Evolutionary conservation across 92 coral and sea anemone genomes (phyloP).

Genomic region (Montipora capitata): DNA sequence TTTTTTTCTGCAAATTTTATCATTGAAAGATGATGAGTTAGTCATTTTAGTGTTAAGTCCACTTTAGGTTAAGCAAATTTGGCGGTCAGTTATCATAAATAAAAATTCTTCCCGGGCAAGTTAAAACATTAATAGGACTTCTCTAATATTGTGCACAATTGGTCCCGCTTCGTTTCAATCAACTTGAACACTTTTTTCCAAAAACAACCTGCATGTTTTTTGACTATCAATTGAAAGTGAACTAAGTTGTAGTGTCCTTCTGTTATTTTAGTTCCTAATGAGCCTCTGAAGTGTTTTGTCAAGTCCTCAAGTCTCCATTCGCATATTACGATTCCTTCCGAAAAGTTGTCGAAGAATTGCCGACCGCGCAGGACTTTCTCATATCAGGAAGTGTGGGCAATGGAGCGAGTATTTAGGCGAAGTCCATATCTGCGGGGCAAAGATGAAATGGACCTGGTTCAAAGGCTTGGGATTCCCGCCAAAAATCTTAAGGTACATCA

Average conservation of each 20-base stretch:
- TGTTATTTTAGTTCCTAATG: neutral
- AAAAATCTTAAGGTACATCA: neutral
- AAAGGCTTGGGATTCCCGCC: slow-evolving; percentile 10
- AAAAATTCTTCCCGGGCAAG: no score
- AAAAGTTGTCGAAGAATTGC: neutral
- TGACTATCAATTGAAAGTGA: neutral
- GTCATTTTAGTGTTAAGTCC: no score
- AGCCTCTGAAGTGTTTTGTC: no score
- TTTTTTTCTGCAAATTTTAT: no score
- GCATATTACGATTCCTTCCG: neutral
- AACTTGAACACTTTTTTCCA: no score
- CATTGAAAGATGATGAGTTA: no score
- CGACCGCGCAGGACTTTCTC: slow-evolving; percentile 13
- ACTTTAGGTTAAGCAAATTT: no score
- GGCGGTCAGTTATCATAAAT: no score
- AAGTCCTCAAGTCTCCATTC: neutral
- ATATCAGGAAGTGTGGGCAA: neutral
- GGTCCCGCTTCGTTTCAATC: no score
- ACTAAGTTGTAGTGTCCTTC: neutral
- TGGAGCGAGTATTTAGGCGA: neutral
- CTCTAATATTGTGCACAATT: no score
- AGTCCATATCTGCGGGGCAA: neutral
- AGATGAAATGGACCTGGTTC: neutral
- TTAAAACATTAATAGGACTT: no score
- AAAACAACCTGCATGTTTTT: no score